Conservation (phyloP, 64 coral and sea anemone species). For the Orbicella faveolata region DNA sequence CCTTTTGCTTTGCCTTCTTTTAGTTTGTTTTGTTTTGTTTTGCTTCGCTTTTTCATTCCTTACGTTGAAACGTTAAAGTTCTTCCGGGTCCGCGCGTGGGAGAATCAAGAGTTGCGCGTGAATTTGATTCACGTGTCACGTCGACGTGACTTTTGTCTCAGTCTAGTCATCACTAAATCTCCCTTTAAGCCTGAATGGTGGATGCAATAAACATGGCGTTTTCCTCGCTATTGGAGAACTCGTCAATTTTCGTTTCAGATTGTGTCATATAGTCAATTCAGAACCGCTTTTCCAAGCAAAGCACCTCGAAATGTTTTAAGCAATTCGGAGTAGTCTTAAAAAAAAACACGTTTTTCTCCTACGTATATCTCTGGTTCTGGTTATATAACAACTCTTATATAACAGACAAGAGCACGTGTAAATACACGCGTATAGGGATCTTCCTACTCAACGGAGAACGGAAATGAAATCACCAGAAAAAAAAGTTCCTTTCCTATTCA, state of each 20-base stretch:
- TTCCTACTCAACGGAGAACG: neutral
- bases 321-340: neutral
- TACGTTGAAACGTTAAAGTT: neutral
- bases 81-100: neutral
- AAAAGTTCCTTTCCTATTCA: neutral
- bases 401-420: neutral
- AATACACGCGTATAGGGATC: neutral
- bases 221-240: no score
- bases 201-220: neutral
- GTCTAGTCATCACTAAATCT: neutral
- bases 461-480: neutral
- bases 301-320: neutral
- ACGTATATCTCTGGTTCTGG: neutral
- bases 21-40: no score
- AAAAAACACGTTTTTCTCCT: slow-evolving; percentile 1
- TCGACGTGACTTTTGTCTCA: neutral
- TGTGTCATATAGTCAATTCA: neutral
- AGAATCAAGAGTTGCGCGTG: neutral
- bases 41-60: no score
- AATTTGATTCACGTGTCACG: neutral
- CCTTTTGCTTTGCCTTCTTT: neutral
- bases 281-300: neutral
- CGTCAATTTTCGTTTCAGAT: no score
- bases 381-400: slow-evolving; percentile 1
- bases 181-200: neutral